Conservation (phyloP, 2,888 invertebrate genomes). For the Chrysomela aeneicollis region DNA sequence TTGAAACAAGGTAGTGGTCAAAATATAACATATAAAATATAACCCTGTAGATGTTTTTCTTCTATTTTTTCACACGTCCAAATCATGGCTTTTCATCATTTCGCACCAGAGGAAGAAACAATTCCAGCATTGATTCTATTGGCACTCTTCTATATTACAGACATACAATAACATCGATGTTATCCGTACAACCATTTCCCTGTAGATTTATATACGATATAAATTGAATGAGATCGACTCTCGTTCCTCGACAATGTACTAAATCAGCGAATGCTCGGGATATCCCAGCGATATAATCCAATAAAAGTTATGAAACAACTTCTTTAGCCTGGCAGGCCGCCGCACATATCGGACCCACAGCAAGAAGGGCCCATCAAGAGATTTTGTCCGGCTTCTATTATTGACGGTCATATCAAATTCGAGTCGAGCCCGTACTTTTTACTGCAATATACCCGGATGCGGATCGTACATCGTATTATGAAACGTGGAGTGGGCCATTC, state of each 20-base stretch:
- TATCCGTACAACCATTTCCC: no score
- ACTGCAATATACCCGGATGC: background rate
- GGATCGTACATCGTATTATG: slow-evolving; percentile 1
- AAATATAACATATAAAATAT: no score
- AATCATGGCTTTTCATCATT: no score
- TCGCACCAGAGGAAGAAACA: no score
- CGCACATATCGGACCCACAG: slow-evolving; percentile 2
- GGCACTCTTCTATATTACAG: no score
- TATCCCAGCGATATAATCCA: slow-evolving; percentile 15
- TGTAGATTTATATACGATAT: background rate
- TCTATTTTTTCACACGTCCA: no score
- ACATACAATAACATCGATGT: no score
- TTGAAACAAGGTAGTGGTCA: no score
- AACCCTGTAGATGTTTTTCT: no score
- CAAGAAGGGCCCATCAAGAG: slow-evolving; percentile 15
- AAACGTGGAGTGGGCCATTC: background rate
- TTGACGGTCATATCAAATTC: slow-evolving; percentile 28
- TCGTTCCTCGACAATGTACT: background rate
- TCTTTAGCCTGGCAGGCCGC: slow-evolving; percentile 2
- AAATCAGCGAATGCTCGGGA: background rate
- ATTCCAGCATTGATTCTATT: no score
- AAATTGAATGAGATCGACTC: background rate
- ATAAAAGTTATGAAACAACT: slow-evolving; percentile 21
- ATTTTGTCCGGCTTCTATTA: slow-evolving; percentile 25
- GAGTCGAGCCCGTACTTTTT: slow-evolving; percentile 11